Base-by-base conservation (phyloP, 2,888 invertebrate genomes). In the Xanthostigma xanthostigma region DNA sequence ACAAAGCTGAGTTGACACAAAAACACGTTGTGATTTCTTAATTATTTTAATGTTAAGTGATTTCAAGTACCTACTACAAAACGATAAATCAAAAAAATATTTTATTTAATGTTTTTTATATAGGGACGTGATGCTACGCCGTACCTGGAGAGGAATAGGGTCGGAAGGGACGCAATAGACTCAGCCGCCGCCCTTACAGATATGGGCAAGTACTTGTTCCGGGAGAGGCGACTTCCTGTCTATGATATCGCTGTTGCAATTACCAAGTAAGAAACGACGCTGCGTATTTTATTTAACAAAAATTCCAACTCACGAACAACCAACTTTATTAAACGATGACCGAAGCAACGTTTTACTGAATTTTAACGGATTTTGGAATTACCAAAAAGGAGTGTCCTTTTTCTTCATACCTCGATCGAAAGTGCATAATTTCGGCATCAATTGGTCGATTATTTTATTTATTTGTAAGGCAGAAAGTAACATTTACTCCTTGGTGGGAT, bases 181-280 rank as follows among this genome's bases (percentile, higher is more conserved):
- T 92, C 92, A 2, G 93, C 93, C 41, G 92, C 91, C 41, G 93
- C 93, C 52, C 76, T 93, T 56, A 93, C 93, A 54, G 93, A 93
- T 70, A 91, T 94, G 90, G 93, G 93, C 69, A 93, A 93, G 79
- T 94, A 93, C 76, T 76, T 93, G 64, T 94, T 92, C 78, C 81
- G 91, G 65, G 93, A 93, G 73, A 76, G 93, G 66, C 75, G 93
- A 63, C 77, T 94, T 65, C 93, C 93, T 46, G 93, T 93, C 57
- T 94, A 93, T 71, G 93, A 94, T 64, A 91, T 94, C 57, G 93
- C 93, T 50, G 92, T 94, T 53, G 93, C 92, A 56, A 91, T 93
- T 59, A 94, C 93, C 64, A 94, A 93, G 90, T 92, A 77, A 86
- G 90, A 75, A 64, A 60, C 40, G 34, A 42, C 49, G 41, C 46